Evolutionary conservation across 2,113 vertebrate genomes (phyloP), one percentile per base, ranked within the genome.

Genomic region (Ochotona curzoniae): DNA sequence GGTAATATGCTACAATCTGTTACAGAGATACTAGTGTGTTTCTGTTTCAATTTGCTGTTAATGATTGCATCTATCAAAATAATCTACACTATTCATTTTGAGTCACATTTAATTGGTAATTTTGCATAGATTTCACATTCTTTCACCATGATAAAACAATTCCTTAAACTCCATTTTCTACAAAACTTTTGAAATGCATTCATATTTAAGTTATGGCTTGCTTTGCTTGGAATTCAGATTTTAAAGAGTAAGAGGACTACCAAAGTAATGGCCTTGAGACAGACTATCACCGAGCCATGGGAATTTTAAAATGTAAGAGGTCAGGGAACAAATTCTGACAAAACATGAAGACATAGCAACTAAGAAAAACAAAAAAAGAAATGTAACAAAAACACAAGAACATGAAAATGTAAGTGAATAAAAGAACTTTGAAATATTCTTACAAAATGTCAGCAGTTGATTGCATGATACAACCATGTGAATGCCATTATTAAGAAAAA

Each of bases 11-110:
- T 83, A 0, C 57, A 25, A 83, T 73, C 79, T 79, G 30, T 83
- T 73, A 86, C 20, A 75, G 9, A 94, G 86, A 87, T 26, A 5
- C 75, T 47, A 25, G 20, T 23, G 5, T 79, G 54, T 14, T 85
- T 93, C 60, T 60, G 67, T 74, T n/a, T 73, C 49, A 78, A 57
- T 8, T 87, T 76, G 64, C 74, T 85, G 82, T 44, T 87, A 93
- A 83, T 7, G 11, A 88, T 15, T 25, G 51, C 51, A 15, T 20
- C 35, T 70, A n/a, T 74, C 57, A 93, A 78, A 66, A 35, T 32
- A 75, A 15, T 25, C 49, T 70, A 47, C 57, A 57, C 54, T 49
- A 35, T 20, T 35, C 4, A 44, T 64, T 47, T 69, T 85, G 60
- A 5, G 20, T 92, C 47, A 28, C 15, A 20, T 20, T 17, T 11